Evolutionary conservation across 1,140 invertebrate species (phyloP).

Genomic region (Formica selysi): DNA sequence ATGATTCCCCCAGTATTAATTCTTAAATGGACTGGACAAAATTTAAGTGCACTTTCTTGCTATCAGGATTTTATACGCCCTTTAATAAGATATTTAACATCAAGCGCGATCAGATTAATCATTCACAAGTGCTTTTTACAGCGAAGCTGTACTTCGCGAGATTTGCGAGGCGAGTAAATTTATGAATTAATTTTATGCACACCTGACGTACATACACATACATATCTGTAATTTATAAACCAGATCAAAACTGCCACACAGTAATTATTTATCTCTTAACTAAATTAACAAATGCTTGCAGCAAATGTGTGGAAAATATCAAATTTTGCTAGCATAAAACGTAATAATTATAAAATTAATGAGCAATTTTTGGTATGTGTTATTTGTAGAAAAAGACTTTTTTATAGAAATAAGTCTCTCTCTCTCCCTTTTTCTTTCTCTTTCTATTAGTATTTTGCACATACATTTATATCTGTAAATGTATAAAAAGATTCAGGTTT

Average conservation of each 20-base stretch:
- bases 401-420: background rate
- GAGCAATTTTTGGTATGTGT: background rate
- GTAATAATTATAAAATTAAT: background rate
- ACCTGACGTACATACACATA: background rate
- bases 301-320: background rate
- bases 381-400: background rate
- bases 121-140: slow-evolving; percentile 42
- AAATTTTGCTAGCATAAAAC: background rate
- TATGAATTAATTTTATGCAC: slow-evolving; percentile 45
- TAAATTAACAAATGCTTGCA: background rate
- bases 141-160: slow-evolving; percentile 5
- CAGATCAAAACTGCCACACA: slow-evolving; percentile 18
- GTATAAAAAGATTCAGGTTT: background rate
- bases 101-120: slow-evolving; percentile 47
- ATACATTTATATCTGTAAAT: background rate
- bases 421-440: too few species aligned
- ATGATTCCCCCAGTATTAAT: slow-evolving; percentile 29
- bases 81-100: slow-evolving; percentile 34
- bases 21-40: slow-evolving; percentile 23
- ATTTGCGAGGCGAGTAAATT: slow-evolving; percentile 31
- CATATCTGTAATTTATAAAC: slow-evolving; percentile 23
- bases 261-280: slow-evolving; percentile 17
- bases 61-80: background rate
- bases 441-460: background rate
- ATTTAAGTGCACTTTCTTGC: slow-evolving; percentile 35